phyloP scores from a whole-genome alignment of 1,140 invertebrate species.

The Drosophila orosa region DNA sequence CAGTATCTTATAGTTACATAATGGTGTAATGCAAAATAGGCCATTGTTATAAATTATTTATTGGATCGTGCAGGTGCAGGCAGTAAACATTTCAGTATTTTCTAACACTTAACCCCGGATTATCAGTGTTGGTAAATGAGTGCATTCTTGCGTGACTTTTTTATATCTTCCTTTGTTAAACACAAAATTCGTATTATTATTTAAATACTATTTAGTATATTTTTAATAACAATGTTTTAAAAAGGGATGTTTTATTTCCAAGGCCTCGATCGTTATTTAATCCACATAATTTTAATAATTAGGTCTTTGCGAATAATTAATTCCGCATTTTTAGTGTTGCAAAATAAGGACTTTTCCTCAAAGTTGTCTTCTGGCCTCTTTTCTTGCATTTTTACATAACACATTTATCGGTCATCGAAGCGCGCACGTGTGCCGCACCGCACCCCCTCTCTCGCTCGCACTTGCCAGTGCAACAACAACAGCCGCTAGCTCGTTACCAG shows the following conservation, averaged over 20 bases:
- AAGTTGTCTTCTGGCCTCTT: conserved; percentile 1
- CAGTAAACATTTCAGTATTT: not conserved
- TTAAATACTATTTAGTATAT: not conserved
- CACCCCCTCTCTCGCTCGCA: conserved; percentile 2
- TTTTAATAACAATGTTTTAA: not conserved
- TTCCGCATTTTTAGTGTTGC: conserved; percentile 12
- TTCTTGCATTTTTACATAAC: conserved; percentile 20
- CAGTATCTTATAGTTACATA: not conserved
- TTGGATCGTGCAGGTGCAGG: not conserved
- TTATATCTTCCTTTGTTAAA: no score
- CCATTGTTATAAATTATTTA: not conserved
- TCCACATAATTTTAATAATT: not conserved
- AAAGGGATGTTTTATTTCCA: no score
- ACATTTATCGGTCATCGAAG: conserved; percentile 28
- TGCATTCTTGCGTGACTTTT: no score
- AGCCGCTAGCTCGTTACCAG: conserved; percentile 51
- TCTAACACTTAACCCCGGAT: no score
- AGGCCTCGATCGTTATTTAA: not conserved
- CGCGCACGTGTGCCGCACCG: conserved; percentile 24
- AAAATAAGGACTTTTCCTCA: conserved; percentile 30
- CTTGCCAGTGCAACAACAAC: conserved; percentile 21
- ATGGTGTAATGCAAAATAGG: not conserved
- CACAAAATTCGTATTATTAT: no score
- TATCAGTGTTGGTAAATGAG: not conserved
- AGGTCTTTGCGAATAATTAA: not conserved